phyloP scores from a whole-genome alignment of 2,888 invertebrate species.

The Calameuta idolon region DNA sequence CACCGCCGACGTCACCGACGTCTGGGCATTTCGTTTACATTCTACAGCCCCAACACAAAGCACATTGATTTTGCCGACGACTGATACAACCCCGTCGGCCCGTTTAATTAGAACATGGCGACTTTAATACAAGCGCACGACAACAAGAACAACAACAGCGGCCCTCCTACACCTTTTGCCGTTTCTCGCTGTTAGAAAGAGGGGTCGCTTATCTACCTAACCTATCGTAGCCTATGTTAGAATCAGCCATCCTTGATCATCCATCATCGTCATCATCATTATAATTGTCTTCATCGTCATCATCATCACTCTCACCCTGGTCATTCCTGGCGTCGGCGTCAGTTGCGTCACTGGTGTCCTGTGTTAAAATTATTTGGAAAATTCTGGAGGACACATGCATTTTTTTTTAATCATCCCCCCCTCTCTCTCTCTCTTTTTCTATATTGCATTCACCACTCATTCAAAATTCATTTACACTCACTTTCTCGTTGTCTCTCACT shows the following conservation, averaged over 20 bases:
- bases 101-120: constrained; percentile 66
- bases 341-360: constrained; percentile 30
- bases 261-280: constrained; percentile 40
- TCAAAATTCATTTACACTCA: constrained; percentile 11
- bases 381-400: constrained; percentile 21
- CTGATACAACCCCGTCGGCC: constrained; percentile 65
- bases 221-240: constrained; percentile 49
- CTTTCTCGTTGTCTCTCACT: constrained; percentile 6
- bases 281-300: constrained; percentile 32
- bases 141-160: constrained; percentile 65
- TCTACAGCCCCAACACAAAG: constrained; percentile 25
- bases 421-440: constrained; percentile 10
- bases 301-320: constrained; percentile 18
- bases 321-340: constrained; percentile 38
- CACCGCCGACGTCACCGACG: constrained; percentile 14
- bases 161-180: constrained; percentile 28
- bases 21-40: constrained; percentile 11
- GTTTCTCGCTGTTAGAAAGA: constrained; percentile 29
- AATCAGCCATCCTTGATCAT: constrained; percentile 43
- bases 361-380: constrained; percentile 15
- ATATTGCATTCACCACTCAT: constrained; percentile 15
- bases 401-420: constrained; percentile 7
- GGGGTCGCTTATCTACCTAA: constrained; percentile 54
- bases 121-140: constrained; percentile 66
- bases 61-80: constrained; percentile 64